Evolutionary conservation across 2,113 vertebrate species (phyloP).

Genomic region (Anhinga rufa): DNA sequence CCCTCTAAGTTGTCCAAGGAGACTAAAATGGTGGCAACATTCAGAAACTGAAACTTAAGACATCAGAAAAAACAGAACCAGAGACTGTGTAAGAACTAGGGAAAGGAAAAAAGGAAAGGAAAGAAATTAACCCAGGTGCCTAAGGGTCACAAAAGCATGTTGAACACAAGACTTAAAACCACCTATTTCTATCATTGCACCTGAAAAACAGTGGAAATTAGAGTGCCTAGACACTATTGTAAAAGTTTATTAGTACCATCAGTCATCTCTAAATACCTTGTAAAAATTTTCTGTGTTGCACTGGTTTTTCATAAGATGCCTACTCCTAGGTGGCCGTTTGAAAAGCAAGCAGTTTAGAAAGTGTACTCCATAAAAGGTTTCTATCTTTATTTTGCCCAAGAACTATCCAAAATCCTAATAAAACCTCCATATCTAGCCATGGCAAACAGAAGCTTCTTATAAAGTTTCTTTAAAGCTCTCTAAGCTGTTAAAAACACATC

Average conservation of each 20-base stretch:
- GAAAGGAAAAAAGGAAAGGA: background rate
- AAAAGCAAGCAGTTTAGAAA: background rate
- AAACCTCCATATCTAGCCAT: background rate
- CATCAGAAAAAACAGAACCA: background rate
- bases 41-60: background rate
- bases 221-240: background rate
- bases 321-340: background rate
- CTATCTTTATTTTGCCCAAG: background rate
- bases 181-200: background rate
- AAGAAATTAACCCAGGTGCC: background rate
- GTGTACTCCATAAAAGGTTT: background rate
- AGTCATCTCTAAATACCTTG: background rate
- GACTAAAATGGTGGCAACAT: background rate
- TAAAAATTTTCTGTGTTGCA: background rate
- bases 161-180: background rate
- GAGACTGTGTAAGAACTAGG: background rate
- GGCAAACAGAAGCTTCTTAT: background rate
- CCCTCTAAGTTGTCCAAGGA: background rate
- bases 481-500: background rate
- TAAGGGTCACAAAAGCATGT: background rate
- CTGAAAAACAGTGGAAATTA: background rate
- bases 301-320: background rate
- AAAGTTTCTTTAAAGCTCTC: background rate
- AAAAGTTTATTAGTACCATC: background rate
- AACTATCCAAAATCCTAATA: background rate